Evolutionary conservation across 2,113 vertebrate genomes (phyloP).

Genomic region (Brachionichthys hirsutus): DNA sequence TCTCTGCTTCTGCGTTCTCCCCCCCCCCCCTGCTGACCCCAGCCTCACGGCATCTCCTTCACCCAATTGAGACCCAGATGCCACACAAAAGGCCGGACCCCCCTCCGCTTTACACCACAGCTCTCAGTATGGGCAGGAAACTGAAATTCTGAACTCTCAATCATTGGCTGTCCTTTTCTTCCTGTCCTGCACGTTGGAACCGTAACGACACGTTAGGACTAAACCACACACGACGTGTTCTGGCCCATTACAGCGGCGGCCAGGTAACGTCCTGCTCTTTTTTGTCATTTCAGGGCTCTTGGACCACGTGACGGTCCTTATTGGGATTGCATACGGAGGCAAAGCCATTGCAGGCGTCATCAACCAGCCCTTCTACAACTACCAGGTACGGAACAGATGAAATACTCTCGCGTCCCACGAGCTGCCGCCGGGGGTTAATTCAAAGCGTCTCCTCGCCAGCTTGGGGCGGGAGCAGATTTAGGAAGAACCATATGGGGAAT

Average conservation of each 20-base stretch:
- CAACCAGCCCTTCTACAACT: slow-evolving; percentile 98
- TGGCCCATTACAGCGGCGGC: too few relatives aligned
- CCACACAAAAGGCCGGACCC: slow-evolving; percentile 45
- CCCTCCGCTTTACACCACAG: slow-evolving; percentile 52
- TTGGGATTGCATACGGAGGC: slow-evolving; percentile 92
- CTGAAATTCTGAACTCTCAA: not conserved
- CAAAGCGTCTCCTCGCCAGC: slow-evolving; percentile 64
- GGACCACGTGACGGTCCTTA: slow-evolving; percentile 95
- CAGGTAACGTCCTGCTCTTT: slow-evolving; percentile 9
- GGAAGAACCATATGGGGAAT: slow-evolving; percentile 96
- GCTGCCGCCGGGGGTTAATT: not conserved
- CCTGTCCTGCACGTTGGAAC: not conserved
- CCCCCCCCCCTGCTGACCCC: slow-evolving; percentile 21
- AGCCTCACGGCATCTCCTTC: slow-evolving; percentile 60
- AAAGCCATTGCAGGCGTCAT: slow-evolving; percentile 95
- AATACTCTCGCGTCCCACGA: not conserved
- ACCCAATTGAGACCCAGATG: slow-evolving; percentile 34
- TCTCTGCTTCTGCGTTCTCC: slow-evolving; percentile 16
- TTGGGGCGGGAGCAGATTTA: slow-evolving; percentile 79
- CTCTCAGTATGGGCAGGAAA: slow-evolving; percentile 56
- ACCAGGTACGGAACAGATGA: slow-evolving; percentile 84
- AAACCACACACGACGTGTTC: too few relatives aligned
- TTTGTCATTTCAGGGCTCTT: slow-evolving; percentile 83
- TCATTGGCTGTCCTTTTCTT: not conserved
- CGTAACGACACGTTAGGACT: too few relatives aligned